A percentile compares a stretch with the other conserved stretches of the same genome.
Evolutionary conservation across 2,888 invertebrate species (phyloP).

Genomic region (Omphaloscelis lunosa): DNA sequence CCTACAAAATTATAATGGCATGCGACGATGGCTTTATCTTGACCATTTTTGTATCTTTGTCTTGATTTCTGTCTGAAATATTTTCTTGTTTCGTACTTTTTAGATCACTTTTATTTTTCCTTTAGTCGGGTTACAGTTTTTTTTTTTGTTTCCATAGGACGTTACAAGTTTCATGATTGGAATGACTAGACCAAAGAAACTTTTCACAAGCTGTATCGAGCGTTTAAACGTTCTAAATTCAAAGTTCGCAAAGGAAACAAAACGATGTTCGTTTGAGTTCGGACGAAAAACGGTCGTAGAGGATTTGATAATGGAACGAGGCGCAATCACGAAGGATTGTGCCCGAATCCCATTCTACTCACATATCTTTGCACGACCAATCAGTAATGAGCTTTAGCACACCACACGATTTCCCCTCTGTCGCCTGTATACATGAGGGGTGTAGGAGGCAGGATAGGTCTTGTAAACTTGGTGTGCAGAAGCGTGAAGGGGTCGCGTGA

Average conservation of each 20-base stretch:
- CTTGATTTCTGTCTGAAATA: too few relatives aligned
- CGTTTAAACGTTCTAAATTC: slow-evolving; percentile 31
- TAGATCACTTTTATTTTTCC: too few relatives aligned
- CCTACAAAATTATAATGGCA: too few relatives aligned
- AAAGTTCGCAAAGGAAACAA: slow-evolving; percentile 65
- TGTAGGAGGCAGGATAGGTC: slow-evolving; percentile 68
- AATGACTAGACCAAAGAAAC: neutral
- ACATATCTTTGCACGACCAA: slow-evolving; percentile 75
- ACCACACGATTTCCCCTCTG: slow-evolving; percentile 58
- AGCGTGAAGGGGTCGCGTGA: slow-evolving; percentile 83
- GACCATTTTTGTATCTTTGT: too few relatives aligned
- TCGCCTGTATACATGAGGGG: slow-evolving; percentile 45
- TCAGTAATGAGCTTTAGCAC: slow-evolving; percentile 66
- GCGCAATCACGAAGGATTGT: slow-evolving; percentile 82
- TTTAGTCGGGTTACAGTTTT: too few relatives aligned
- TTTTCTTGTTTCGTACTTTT: too few relatives aligned
- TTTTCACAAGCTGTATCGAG: neutral
- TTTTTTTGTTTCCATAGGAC: neutral
- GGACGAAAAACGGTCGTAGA: slow-evolving; percentile 70
- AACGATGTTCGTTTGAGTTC: slow-evolving; percentile 60
- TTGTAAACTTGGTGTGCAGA: slow-evolving; percentile 67
- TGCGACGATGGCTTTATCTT: too few relatives aligned
- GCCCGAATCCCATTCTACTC: slow-evolving; percentile 77
- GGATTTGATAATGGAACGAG: slow-evolving; percentile 81
- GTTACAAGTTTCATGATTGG: neutral